These are phyloP conservation scores for Echiichthys vipera DNA, from an alignment of 2,797 vertebrate species.

Conservation along the genomic window DNA sequence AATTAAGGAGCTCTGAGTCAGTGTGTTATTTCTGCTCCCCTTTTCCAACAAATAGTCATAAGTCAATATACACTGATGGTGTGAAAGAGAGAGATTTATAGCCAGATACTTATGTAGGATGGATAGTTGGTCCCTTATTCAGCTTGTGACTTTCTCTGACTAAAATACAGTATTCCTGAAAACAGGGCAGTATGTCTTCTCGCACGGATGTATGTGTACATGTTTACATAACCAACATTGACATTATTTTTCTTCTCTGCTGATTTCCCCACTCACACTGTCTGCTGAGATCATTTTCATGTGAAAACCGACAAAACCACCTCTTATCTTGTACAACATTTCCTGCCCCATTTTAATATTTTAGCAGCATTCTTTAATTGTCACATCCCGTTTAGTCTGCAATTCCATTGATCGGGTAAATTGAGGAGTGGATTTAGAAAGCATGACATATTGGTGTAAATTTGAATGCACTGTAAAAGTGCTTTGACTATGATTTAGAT, in stretches of 20 bases:
- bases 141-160: neutral
- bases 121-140: neutral
- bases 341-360: slow-evolving; percentile 10
- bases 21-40: slow-evolving; percentile 67
- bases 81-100: slow-evolving; percentile 42
- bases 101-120: slow-evolving; percentile 9
- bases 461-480: slow-evolving; percentile 51
- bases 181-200: slow-evolving; percentile 1
- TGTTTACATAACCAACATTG: slow-evolving; percentile 21
- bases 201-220: slow-evolving; percentile 13
- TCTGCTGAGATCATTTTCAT: slow-evolving; percentile 14
- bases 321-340: slow-evolving; percentile 15
- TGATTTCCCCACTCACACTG: slow-evolving; percentile 3
- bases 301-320: slow-evolving; percentile 1
- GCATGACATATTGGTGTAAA: slow-evolving; percentile 50
- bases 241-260: slow-evolving; percentile 30
- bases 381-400: slow-evolving; percentile 20
- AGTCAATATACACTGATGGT: slow-evolving; percentile 45
- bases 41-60: slow-evolving; percentile 66
- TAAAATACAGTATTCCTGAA: slow-evolving; percentile 4
- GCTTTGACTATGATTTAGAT: slow-evolving; percentile 40
- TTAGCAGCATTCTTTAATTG: slow-evolving; percentile 24
- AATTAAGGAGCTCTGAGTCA: slow-evolving; percentile 79
- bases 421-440: slow-evolving; percentile 28
- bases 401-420: neutral